Conservation (phyloP, 2,797 vertebrate species). For the Etheostoma perlongum region DNA sequence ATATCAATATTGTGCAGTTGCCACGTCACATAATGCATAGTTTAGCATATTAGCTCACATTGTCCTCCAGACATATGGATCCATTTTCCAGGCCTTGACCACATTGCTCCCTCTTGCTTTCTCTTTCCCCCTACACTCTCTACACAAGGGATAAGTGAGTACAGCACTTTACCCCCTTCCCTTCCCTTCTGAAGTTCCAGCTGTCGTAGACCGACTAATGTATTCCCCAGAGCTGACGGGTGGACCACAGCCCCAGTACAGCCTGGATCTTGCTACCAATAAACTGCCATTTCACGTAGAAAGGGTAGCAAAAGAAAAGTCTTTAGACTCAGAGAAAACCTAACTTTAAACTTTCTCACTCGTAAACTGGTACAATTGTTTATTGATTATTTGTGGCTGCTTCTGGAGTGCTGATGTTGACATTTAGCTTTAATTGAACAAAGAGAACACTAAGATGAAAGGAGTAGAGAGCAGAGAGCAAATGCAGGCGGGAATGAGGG, state of each 20-base stretch:
- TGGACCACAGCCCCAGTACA: conserved; percentile 69
- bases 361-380: conserved; percentile 54
- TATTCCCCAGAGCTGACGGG: conserved; percentile 79
- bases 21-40: conserved; percentile 56
- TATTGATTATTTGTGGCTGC: conserved; percentile 43
- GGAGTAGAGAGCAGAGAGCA: background rate
- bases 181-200: conserved; percentile 76
- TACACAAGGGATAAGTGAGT: conserved; percentile 68
- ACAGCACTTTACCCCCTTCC: conserved; percentile 34
- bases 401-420: conserved; percentile 28
- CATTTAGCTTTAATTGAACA: conserved; percentile 25
- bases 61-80: conserved; percentile 68
- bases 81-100: conserved; percentile 73
- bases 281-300: conserved; percentile 69
- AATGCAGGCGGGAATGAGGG: conserved; percentile 1
- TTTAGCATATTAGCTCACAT: conserved; percentile 64
- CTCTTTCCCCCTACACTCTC: conserved; percentile 30
- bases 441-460: background rate
- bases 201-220: conserved; percentile 82
- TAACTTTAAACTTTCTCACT: conserved; percentile 46
- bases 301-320: conserved; percentile 32
- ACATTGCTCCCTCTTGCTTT: conserved; percentile 37
- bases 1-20: conserved; percentile 34
- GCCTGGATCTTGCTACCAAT: conserved; percentile 67
- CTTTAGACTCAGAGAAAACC: conserved; percentile 32